A percentile compares a stretch with the other conserved stretches of the same genome.
Conservation (phyloP, 2,888 invertebrate genomes). For the Endotricha flammealis region DNA sequence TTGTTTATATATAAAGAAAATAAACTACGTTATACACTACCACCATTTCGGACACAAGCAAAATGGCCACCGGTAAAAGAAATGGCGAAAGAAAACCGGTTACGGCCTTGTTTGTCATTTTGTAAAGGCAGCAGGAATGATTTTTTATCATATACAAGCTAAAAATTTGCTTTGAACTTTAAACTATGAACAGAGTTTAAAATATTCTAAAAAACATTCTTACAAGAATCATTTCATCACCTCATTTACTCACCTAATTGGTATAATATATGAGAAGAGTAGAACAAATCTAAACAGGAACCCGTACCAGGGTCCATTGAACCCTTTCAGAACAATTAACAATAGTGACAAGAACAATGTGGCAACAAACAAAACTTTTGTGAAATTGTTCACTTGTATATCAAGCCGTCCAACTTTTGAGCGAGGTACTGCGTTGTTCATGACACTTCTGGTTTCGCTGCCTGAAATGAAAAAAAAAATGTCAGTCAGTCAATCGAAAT, state of each 20-base stretch:
- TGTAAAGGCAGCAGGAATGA: too few relatives aligned
- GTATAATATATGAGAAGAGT: conserved; percentile 99
- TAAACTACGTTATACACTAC: too few relatives aligned
- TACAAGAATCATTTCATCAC: conserved; percentile 4
- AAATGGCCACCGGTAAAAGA: too few relatives aligned
- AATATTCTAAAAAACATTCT: background rate
- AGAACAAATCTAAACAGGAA: conserved; percentile 98
- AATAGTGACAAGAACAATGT: conserved; percentile 93
- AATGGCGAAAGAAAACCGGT: too few relatives aligned
- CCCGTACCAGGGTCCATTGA: conserved; percentile 96
- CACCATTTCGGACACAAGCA: too few relatives aligned
- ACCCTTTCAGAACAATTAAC: conserved; percentile 98
- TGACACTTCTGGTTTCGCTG: conserved; percentile 96
- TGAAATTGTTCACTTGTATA: conserved; percentile 96
- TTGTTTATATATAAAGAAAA: too few relatives aligned
- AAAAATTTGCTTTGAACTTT: background rate
- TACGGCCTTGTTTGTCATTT: too few relatives aligned
- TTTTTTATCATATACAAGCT: too few relatives aligned
- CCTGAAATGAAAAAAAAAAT: conserved; percentile 69
- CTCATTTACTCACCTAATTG: conserved; percentile 84
- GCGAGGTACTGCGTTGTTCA: conserved; percentile 98
- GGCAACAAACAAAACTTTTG: conserved; percentile 95
- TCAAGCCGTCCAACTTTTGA: conserved; percentile 98
- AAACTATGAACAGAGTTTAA: background rate
- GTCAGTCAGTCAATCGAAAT: too few relatives aligned